Conservation (phyloP, 2,797 vertebrate genomes). For the Myoxocephalus aenaeus region DNA sequence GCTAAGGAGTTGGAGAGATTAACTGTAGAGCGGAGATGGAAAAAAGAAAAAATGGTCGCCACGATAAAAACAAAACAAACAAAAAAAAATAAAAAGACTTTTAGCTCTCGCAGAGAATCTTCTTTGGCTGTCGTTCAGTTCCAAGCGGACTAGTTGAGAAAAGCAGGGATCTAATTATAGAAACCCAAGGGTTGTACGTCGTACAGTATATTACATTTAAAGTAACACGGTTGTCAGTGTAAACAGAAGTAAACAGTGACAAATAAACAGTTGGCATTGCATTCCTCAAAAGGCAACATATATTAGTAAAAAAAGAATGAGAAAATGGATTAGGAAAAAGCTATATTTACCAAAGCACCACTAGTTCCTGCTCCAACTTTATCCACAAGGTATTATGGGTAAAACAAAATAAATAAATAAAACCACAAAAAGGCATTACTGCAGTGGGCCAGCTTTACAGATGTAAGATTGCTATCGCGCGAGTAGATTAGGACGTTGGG, state of each 20-base stretch:
- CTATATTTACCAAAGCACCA: conserved; percentile 25
- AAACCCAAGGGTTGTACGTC: conserved; percentile 22
- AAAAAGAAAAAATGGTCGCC: conserved; percentile 52
- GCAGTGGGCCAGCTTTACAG: conserved; percentile 44
- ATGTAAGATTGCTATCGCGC: conserved; percentile 63
- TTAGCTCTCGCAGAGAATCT: conserved; percentile 34
- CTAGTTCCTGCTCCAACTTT: conserved; percentile 15
- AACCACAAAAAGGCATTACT: conserved; percentile 22
- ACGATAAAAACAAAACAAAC: conserved; percentile 40
- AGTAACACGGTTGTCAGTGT: conserved; percentile 14
- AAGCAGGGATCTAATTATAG: conserved; percentile 21
- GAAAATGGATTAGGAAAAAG: conserved; percentile 6
- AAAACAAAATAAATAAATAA: conserved; percentile 14
- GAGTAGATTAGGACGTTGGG: conserved; percentile 59
- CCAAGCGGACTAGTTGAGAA: conserved; percentile 34
- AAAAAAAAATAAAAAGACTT: conserved; percentile 29
- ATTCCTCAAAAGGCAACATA: conserved; percentile 9
- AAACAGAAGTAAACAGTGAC: conserved; percentile 25
- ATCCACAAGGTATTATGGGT: conserved; percentile 30
- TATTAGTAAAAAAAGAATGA: conserved; percentile 2
- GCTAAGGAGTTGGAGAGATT: conserved; percentile 79
- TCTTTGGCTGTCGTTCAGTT: conserved; percentile 40
- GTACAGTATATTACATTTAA: conserved; percentile 15
- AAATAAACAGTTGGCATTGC: conserved; percentile 19
- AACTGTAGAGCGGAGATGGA: conserved; percentile 68